phyloP scores from a whole-genome alignment of 1,140 invertebrate species.

The Caenorhabditis tropicalis region DNA sequence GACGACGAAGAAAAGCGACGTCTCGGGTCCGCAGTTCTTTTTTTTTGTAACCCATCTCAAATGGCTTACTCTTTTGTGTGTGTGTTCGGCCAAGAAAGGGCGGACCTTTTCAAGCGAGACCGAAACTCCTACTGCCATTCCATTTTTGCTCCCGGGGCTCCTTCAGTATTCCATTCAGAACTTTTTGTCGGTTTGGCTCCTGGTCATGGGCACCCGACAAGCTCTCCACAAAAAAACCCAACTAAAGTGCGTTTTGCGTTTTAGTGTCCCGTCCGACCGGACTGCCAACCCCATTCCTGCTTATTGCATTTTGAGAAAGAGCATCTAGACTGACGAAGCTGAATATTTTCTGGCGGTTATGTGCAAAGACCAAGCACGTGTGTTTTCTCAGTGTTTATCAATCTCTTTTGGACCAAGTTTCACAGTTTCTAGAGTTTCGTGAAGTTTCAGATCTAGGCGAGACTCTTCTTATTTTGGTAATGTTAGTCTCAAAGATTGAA shows the following conservation, averaged over 20 bases:
- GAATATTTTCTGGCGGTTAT: neutral
- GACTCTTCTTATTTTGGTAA: too few species aligned
- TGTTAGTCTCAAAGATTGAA: too few species aligned
- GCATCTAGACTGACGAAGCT: neutral
- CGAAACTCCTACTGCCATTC: neutral
- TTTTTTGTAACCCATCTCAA: constrained; percentile 43
- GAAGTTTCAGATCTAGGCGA: too few species aligned
- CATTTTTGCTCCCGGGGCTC: constrained; percentile 9
- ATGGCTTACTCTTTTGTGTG: constrained; percentile 8
- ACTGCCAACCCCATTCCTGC: constrained; percentile 16
- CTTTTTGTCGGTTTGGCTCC: neutral
- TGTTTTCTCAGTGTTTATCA: too few species aligned
- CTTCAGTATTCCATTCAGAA: neutral
- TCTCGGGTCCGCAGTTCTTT: neutral
- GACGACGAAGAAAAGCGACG: neutral
- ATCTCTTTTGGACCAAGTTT: too few species aligned
- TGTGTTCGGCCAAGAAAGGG: neutral
- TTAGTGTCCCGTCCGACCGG: neutral
- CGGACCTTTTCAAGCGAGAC: constrained; percentile 34
- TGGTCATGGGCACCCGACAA: neutral
- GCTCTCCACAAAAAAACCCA: too few species aligned
- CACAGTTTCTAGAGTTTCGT: too few species aligned
- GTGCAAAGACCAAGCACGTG: neutral
- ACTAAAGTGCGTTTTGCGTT: constrained; percentile 33
- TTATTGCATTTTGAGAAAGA: constrained; percentile 39